Percentiles rank a stretch among this genome's conserved stretches.
Evolutionary conservation across 2,888 invertebrate genomes (phyloP).

Genomic region (Ctena decussata): DNA sequence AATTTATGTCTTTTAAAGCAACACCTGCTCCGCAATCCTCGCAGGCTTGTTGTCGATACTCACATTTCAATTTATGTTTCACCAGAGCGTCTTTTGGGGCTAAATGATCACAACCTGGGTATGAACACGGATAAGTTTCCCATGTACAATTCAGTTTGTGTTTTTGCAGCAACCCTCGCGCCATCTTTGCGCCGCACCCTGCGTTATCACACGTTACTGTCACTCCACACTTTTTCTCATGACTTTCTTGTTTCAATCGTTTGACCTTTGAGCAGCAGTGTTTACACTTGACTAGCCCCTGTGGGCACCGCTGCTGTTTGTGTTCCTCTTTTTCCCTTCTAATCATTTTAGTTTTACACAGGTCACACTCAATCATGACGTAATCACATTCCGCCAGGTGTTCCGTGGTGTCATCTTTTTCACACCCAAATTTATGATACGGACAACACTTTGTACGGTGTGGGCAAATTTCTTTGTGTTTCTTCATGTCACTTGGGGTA

Average conservation of each 20-base stretch:
- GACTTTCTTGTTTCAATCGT: background rate
- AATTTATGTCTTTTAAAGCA: constrained; percentile 1
- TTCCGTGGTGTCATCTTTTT: constrained; percentile 20
- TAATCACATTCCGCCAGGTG: constrained; percentile 42
- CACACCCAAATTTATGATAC: constrained; percentile 43
- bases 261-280: background rate
- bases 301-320: background rate
- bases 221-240: background rate
- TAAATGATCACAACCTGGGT: background rate
- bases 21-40: constrained; percentile 21
- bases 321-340: constrained; percentile 28
- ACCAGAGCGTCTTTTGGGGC: background rate
- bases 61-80: constrained; percentile 4
- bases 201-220: background rate
- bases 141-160: constrained; percentile 5
- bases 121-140: constrained; percentile 5
- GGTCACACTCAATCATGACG: constrained; percentile 18
- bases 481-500: constrained; percentile 14
- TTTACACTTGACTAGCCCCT: background rate
- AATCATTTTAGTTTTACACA: constrained; percentile 19
- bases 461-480: constrained; percentile 33
- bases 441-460: constrained; percentile 26
- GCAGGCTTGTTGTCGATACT: constrained; percentile 8
- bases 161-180: background rate
- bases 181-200: background rate